These are phyloP conservation scores for Athene cunicularia DNA, from an alignment of 2,113 vertebrate species.

Conservation along the genomic window DNA sequence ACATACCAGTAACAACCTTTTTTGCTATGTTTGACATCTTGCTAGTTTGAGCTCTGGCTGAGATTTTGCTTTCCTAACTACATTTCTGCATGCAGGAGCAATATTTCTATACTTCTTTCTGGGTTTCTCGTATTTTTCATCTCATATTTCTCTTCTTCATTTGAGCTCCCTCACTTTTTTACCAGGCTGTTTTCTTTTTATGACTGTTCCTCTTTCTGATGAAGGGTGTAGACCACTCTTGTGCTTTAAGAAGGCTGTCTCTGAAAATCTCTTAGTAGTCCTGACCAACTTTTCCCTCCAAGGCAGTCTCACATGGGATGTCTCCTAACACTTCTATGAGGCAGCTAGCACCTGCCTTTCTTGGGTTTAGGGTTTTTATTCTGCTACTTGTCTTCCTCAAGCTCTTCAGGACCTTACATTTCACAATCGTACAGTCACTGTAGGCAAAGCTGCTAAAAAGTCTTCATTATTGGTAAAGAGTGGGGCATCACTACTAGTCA, in stretches of 20 bases:
- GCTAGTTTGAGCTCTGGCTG: background rate
- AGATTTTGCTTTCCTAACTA: background rate
- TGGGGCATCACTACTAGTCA: background rate
- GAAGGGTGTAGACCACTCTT: background rate
- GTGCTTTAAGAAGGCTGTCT: background rate
- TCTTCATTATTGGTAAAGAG: background rate
- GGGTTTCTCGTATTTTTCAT: background rate
- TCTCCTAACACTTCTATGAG: background rate
- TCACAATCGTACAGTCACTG: background rate
- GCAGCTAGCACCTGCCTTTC: background rate
- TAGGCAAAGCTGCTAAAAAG: background rate
- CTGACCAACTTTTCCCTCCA: background rate
- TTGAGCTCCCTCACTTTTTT: background rate
- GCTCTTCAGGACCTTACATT: background rate
- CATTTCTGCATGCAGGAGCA: background rate
- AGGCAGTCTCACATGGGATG: background rate
- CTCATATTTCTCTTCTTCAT: background rate
- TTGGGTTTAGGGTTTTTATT: background rate
- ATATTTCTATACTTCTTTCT: background rate
- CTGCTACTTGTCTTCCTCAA: background rate
- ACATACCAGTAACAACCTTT: background rate
- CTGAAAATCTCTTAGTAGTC: background rate
- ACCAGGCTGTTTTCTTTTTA: background rate
- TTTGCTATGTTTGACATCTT: background rate
- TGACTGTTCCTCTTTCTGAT: background rate